Percentiles rank a stretch among this genome's conserved stretches.
phyloP scores from a whole-genome alignment of 2,888 invertebrate species.

The Noctua janthina region DNA sequence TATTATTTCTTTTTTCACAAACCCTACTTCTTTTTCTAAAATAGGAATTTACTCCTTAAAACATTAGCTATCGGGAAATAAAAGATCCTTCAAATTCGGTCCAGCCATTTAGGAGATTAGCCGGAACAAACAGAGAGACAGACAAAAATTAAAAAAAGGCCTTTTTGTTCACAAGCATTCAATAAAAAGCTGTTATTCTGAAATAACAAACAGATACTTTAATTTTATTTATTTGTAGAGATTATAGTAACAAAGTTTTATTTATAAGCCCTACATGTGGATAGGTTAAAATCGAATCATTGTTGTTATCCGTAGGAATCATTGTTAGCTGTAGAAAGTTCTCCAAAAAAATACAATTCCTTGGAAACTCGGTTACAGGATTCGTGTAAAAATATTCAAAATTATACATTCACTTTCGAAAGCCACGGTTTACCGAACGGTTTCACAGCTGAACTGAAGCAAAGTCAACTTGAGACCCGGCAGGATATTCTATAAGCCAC shows the following conservation, averaged over 20 bases:
- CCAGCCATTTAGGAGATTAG: no score
- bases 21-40: no score
- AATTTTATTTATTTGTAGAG: no score
- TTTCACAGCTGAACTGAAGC: constrained; percentile 25
- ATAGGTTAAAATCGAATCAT: not conserved
- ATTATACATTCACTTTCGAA: constrained; percentile 30
- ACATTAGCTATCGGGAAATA: no score
- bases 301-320: not conserved
- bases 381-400: constrained; percentile 36
- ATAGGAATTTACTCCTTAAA: no score
- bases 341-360: not conserved
- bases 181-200: no score
- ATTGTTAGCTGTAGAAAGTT: not conserved
- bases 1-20: no score
- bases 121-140: no score
- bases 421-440: constrained; percentile 28
- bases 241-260: not conserved
- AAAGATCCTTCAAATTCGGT: no score
- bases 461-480: constrained; percentile 19
- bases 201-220: no score
- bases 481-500: constrained; percentile 11
- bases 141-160: no score
- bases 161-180: no score
- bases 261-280: not conserved
- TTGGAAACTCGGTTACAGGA: not conserved